Evolutionary conservation across 2,888 invertebrate species (phyloP).

Genomic region (Diploptera punctata): DNA sequence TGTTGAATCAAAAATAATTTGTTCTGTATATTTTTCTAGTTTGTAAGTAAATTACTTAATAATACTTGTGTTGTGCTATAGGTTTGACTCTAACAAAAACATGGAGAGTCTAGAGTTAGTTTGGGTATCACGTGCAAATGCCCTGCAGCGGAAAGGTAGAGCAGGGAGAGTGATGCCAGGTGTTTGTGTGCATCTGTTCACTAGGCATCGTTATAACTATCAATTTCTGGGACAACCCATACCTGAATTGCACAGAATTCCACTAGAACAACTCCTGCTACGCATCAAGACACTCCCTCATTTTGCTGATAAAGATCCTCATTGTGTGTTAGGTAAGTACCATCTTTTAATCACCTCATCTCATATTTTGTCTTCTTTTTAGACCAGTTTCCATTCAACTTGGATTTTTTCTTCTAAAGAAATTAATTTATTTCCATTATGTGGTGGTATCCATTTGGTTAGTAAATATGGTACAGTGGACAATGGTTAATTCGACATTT

Average conservation of each 20-base stretch:
- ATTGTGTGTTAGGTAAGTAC: conserved; percentile 60
- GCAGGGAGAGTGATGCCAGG: conserved; percentile 92
- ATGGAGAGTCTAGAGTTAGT: conserved; percentile 87
- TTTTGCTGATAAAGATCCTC: conserved; percentile 58
- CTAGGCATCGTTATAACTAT: conserved; percentile 64
- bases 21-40: no score
- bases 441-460: no score
- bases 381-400: no score
- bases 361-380: no score
- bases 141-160: conserved; percentile 86
- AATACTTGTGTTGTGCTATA: no score
- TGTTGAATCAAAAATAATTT: no score
- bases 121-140: conserved; percentile 92
- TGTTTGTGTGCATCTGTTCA: conserved; percentile 86
- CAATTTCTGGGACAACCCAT: conserved; percentile 76
- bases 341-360: no score
- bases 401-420: no score
- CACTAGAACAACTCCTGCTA: conserved; percentile 81
- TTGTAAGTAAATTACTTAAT: no score
- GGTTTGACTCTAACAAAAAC: conserved; percentile 81
- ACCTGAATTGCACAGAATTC: conserved; percentile 90
- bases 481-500: no score
- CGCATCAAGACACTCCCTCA: conserved; percentile 74
- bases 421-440: no score
- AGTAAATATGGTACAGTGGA: no score